Evolutionary conservation across 2,113 vertebrate genomes (phyloP), one percentile per base, ranked within the genome.

Genomic region (Engystomops pustulosus): DNA sequence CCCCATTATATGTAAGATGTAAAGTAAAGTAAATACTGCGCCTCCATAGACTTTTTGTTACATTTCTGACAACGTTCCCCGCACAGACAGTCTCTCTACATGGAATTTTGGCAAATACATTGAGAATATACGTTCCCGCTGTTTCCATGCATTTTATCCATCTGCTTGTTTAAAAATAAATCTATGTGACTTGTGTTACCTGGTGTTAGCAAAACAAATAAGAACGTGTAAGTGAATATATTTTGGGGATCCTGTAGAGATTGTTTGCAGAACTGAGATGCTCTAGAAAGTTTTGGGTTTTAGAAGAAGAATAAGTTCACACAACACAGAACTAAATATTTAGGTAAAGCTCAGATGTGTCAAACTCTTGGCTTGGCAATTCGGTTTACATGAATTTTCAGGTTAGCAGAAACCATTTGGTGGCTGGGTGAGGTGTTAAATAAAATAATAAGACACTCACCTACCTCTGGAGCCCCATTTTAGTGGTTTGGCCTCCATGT

Each of bases 121-220:
- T 41, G 34, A 18, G 27, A n/a, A 65, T 79, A 23, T 65, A 17
- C 1, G 32, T 17, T 41, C 77, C 14, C 30, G 58, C 55, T 79
- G 77, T 65, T 65, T 47, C 23, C 55, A 18, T 11, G 23, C 20
- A 70, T 6, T 69, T 69, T 70, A 70, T 44, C 68, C 70, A 30
- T 72, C 70, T 72, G 69, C 38, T 72, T 27, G 44, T 32, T 27
- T 49, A 49, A 36, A 67, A 67, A 34, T 67, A 67, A 18, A 67
- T 30, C 6, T 60, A 17, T 20, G 20, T 18, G 12, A 67, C 27
- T 18, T 49, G 23, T 25, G 18, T n/a, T 80, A 17, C 78, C 78
- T 80, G 62, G 32, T 67, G 62, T 20, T 32, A 67, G 60, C 2
- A 2, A 30, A 65, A 79, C 55, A 65, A 79, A 67, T 25, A 65